Conservation (phyloP, 2,888 invertebrate genomes). For the Drosophila sordidapex region DNA sequence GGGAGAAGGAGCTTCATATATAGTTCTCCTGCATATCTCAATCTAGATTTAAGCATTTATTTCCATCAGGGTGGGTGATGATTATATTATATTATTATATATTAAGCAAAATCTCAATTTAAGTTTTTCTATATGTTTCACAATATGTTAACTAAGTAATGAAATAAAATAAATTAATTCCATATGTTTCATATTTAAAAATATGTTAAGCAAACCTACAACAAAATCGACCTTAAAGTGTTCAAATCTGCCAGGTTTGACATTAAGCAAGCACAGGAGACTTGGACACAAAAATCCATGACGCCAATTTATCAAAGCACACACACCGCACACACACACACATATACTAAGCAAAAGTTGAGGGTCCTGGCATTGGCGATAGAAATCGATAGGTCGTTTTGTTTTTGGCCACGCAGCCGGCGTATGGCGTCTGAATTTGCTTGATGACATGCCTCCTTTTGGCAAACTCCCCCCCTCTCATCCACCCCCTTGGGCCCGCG, state of each 20-base stretch:
- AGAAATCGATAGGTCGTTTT: conserved; percentile 75
- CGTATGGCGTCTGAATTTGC: conserved; percentile 56
- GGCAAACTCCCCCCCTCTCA: conserved; percentile 16
- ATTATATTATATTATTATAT: no score
- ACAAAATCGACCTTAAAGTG: conserved; percentile 22
- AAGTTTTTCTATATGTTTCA: no score
- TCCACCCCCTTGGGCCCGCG: conserved; percentile 26
- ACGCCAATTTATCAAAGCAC: conserved; percentile 59
- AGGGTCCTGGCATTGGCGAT: conserved; percentile 36
- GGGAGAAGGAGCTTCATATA: neutral
- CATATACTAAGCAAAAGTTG: neutral
- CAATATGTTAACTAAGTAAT: neutral
- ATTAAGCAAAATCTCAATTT: no score
- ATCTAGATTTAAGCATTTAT: no score
- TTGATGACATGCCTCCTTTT: conserved; percentile 63
- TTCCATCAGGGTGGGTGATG: no score
- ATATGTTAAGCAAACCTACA: conserved; percentile 1
- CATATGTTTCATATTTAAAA: neutral
- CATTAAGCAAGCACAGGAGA: conserved; percentile 14
- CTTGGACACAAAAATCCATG: conserved; percentile 45
- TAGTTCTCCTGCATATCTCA: no score
- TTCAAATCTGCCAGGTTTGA: conserved; percentile 1
- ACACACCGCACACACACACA: conserved; percentile 7
- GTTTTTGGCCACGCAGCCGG: conserved; percentile 60
- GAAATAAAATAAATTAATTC: neutral